Base-by-base conservation (phyloP, 2,888 invertebrate genomes). In the Bugula neritina region DNA sequence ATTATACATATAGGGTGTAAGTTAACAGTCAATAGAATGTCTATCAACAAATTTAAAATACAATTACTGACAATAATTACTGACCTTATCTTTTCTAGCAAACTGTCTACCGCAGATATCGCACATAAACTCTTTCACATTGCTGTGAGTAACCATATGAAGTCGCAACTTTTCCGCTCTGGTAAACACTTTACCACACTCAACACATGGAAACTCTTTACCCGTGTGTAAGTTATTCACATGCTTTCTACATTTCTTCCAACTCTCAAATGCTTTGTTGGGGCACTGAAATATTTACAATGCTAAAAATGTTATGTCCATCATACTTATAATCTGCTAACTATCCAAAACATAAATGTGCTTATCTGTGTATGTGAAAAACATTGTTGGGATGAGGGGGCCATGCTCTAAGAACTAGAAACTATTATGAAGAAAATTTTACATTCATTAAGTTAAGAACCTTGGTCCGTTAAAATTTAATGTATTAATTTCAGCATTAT, bases 101-200 rank as follows among this genome's bases (percentile, higher is more conserved):
- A 91, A 92, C 80, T 90, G 90, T 76, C 90, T 89, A 0, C 90
- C 90, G 82, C 92, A 92, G 78, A 89, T 88, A 1, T 90, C 88
- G 79, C 92, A 92, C 74, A 90, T 86, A 84, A 91, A 91, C 79
- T 90, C 90, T 70, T 88, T 86, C 77, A 87, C 87, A 77, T 88
- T 87, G 0, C 89, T 88, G 81, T 90, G 90, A 82, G 88, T 87
- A 71, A 91, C 83, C 84, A 89, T 86, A 83, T 92, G 91, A 83
- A 90, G 87, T 74, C 89, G 88, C 69, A 92, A 84, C 72, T 90
- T 91, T 81, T 90, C 90, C 35, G 88, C 84, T 1, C 90, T 88
- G 0, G 89, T 88, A 83, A 91, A 91, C 72, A 87, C 86, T 81
- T 90, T 90, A 3, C 87, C 85, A 81, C 92, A 92, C 75, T 89